Evolutionary conservation across 1,140 invertebrate species (phyloP).

Genomic region (Venturia canescens): DNA sequence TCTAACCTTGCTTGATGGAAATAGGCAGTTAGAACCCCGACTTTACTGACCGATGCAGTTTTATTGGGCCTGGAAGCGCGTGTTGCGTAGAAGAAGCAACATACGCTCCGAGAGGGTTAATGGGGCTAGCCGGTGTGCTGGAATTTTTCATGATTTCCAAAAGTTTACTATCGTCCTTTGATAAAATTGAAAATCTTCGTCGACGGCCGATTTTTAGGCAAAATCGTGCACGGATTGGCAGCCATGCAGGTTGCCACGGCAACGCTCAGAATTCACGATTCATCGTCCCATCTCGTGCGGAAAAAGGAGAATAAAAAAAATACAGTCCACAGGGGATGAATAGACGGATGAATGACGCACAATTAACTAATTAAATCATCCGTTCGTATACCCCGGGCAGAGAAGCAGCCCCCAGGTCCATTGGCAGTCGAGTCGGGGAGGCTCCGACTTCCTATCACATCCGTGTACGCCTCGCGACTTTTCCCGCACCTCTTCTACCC

Average conservation of each 20-base stretch:
- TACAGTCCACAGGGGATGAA: constrained; percentile 70
- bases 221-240: constrained; percentile 1
- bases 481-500: background rate
- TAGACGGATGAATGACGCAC: constrained; percentile 77
- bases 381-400: constrained; percentile 67
- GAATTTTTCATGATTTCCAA: no score
- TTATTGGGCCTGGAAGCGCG: no score
- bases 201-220: background rate
- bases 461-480: background rate
- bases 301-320: constrained; percentile 40
- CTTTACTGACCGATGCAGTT: no score
- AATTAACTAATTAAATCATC: constrained; percentile 78
- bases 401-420: constrained; percentile 42
- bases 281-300: constrained; percentile 48
- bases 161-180: no score
- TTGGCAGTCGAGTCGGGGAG: constrained; percentile 49
- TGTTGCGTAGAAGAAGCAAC: no score
- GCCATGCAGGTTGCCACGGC: constrained; percentile 70
- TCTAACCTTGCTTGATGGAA: no score
- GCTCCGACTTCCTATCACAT: constrained; percentile 34
- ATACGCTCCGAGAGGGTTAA: no score
- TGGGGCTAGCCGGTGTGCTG: no score
- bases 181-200: no score
- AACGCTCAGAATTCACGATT: constrained; percentile 63
- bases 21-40: no score